A percentile compares a stretch with the other conserved stretches of the same genome.
Conservation (phyloP, 1,140 invertebrate genomes). For the Apis cerana region DNA sequence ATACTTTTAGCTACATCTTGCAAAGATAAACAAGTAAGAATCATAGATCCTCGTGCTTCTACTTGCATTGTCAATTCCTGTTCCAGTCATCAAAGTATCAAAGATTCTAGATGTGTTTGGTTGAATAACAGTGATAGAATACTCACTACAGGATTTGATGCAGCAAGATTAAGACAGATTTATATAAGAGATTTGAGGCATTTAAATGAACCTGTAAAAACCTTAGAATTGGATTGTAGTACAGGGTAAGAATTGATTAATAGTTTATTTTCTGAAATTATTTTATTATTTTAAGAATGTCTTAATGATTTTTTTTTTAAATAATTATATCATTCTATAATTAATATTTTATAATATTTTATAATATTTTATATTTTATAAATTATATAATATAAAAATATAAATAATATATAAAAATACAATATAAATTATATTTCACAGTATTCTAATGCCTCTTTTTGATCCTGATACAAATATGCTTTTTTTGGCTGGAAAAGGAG, state of each 20-base stretch:
- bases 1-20: conserved; percentile 87
- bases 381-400: no score
- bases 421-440: conserved; percentile 70
- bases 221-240: conserved; percentile 92
- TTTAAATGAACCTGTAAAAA: conserved; percentile 88
- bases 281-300: neutral
- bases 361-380: no score
- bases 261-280: neutral
- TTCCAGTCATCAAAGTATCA: conserved; percentile 92
- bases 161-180: conserved; percentile 90
- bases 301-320: no score
- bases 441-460: conserved; percentile 92
- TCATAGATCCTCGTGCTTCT: conserved; percentile 89
- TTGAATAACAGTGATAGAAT: conserved; percentile 91
- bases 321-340: no score
- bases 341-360: no score
- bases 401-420: neutral
- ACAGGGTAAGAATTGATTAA: conserved; percentile 85
- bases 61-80: conserved; percentile 84
- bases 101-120: conserved; percentile 95
- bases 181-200: conserved; percentile 93
- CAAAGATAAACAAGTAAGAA: conserved; percentile 92
- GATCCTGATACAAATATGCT: conserved; percentile 97
- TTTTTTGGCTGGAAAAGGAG: conserved; percentile 95
- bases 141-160: conserved; percentile 90